Base-by-base conservation (phyloP, 2,888 invertebrate species). In the Sepiola atlantica region DNA sequence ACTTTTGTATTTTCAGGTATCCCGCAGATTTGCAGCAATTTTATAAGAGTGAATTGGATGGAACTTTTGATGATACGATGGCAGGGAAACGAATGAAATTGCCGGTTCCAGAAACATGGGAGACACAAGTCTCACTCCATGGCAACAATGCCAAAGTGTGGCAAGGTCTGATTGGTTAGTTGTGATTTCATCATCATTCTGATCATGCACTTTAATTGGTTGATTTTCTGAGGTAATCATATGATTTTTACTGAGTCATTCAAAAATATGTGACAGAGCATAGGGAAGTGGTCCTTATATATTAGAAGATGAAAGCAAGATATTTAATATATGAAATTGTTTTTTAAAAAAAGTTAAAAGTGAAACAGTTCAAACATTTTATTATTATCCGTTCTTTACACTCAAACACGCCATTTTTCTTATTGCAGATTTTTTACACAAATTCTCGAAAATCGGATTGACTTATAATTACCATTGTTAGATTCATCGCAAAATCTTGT, bases 71-170 rank as follows among this genome's bases (percentile, higher is more conserved):
- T 35, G 96, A 97, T 94, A 96, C 96, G 94, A 95, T 96, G 91
- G 97, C 97, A 21, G 97, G 97, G 8, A 97, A 97, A 95, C 96
- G 97, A 93, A 98, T 97, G 97, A 97, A 97, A 95, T 96, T 97
- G n/a, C 97, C 97, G 10, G 96, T 96, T 45, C 97, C 97, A 14
- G 97, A 97, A 95, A 97, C 97, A 14, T 97, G 97, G 97, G 97
- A 97, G 95, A 97, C 97, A 0, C 97, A 97, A 95, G 96, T 98
- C 90, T 97, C 97, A 4, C 95, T 97, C 45, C 96, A 97, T 95
- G 97, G 98, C 90, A 98, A 98, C 96, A 97, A 97, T 95, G 97
- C 97, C 0, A 95, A 96, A 18, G 97, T 97, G 10, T 98, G 98
- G 98, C 96, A 97, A 95, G 95, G 97, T 77, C 96, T 98, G 32